phyloP scores from a whole-genome alignment of 2,113 vertebrate genomes.

The Sapajus apella region DNA sequence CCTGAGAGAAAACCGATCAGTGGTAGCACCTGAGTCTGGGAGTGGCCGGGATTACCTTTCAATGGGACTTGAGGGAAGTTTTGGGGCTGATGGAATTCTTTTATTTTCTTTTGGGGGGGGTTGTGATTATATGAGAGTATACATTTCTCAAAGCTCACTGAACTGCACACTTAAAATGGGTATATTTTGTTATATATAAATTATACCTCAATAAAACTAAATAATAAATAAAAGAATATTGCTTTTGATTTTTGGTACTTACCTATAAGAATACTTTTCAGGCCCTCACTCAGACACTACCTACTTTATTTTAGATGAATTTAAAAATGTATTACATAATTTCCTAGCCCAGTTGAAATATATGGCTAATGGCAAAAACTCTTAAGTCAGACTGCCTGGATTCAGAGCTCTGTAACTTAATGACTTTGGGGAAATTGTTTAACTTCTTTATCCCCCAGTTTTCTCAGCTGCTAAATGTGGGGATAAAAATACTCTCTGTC shows the following conservation, averaged over 20 bases:
- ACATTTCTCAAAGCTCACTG: background rate
- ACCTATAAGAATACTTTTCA: background rate
- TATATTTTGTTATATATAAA: background rate
- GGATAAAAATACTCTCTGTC: background rate
- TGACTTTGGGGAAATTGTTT: background rate
- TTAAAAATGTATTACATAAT: background rate
- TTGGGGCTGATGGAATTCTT: background rate
- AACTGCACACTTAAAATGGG: background rate
- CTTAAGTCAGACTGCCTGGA: background rate
- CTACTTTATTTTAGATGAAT: conserved; percentile 22
- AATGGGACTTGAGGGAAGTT: background rate
- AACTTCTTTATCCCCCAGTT: background rate
- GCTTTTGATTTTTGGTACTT: background rate
- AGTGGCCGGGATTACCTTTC: background rate
- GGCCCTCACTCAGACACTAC: background rate
- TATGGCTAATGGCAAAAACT: background rate
- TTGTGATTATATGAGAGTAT: background rate
- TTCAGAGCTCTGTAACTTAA: background rate
- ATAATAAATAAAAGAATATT: background rate
- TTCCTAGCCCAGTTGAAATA: background rate
- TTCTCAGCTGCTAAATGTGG: background rate
- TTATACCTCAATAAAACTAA: background rate
- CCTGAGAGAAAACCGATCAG: background rate
- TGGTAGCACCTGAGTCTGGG: background rate
- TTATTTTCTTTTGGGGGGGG: background rate